Evolutionary conservation across 2,888 invertebrate species (phyloP), one percentile per base, ranked within the genome.

Genomic region (Tanaodytes sp.): DNA sequence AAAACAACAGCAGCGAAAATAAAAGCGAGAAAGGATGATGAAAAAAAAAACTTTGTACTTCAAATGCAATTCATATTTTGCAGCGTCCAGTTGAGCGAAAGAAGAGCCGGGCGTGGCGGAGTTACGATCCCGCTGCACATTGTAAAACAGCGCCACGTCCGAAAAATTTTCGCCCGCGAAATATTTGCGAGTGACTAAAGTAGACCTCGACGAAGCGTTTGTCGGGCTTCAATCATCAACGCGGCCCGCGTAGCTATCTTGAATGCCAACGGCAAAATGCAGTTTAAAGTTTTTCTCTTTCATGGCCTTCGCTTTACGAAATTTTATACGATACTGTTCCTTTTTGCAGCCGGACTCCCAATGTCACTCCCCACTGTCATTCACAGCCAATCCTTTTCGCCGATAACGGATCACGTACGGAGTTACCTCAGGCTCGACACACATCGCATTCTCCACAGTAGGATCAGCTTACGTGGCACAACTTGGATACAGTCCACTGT

Each of bases 381-480:
- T 75, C 72, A 67, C 51, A 69, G 71, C 68, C 76, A 75, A 78
- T 77, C 77, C 76, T 70, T 75, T 74, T 73, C 59, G 72, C 68
- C 71, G 74, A 73, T 76, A 78, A 74, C 76, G 75, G 76, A 78
- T 76, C 77, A 78, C 76, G 76, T 78, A 75, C 74, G 31, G 40
- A 71, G 73, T 71, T 75, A 71, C 73, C 67, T 54, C 71, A 73
- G 72, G 68, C 69, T 64, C 54, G 55, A 55, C 40, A 72, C 59
- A 61, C 59, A 68, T 61, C 52, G 46, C 71, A 69, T 68, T 75
- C 70, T 70, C 72, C 69, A 73, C 66, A 70, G 61, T 62, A 40
- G 62, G 75, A 78, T 78, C 77, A 76, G 75, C 75, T 78, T 78
- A 77, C 75, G 75, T 75, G 77, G 77, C 69, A 67, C 74, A 78